Evolutionary conservation across 2,888 invertebrate genomes (phyloP), one percentile per base, ranked within the genome.

Genomic region (Seira ritae): DNA sequence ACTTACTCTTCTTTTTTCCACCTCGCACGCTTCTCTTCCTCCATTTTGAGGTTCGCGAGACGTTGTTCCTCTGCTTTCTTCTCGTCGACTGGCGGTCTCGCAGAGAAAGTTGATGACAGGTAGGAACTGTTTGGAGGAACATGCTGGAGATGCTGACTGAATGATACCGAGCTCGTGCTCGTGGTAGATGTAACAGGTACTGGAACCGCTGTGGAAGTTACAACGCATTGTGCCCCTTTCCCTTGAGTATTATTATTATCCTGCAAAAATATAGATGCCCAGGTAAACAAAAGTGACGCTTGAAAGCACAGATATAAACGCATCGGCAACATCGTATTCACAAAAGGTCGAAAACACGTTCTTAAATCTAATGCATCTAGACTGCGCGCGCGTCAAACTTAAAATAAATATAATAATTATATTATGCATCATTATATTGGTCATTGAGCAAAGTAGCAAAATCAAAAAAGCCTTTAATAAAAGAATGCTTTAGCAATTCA

Each of bases 1-100:
- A 78, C 87, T 84, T 82, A 89, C 89, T 89, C 86, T 77, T 89
- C 89, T 70, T 88, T 88, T 75, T 84, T 88, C 87, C 89, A 88
- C 74, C 88, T 83, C 0, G 84, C 83, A 62, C 87, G 78, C 17
- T 87, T 86, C 74, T 89, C 89, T 67, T 88, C 88, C 67, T 88
- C 88, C 8, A 84, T 84, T 71, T 88, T 87, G 31, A 80, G 73
- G 65, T 83, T 85, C n/a, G 87, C 89, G 60, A 86, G 70, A 17
- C 86, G 74, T 65, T 86, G 86, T 20, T 88, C 88, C 19, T 87
- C 86, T 20, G 79, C 77, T 76, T 88, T 87, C 69, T 86, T 86
- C n/a, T 89, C 88, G 62, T 89, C 89, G 0, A 76, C 60, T 3
- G 50, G 60, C 12, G 79, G 70, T 82, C 86, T 76, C 72, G 55